phyloP scores from a whole-genome alignment of 2,113 vertebrate species.

The Cheilinus undulatus region DNA sequence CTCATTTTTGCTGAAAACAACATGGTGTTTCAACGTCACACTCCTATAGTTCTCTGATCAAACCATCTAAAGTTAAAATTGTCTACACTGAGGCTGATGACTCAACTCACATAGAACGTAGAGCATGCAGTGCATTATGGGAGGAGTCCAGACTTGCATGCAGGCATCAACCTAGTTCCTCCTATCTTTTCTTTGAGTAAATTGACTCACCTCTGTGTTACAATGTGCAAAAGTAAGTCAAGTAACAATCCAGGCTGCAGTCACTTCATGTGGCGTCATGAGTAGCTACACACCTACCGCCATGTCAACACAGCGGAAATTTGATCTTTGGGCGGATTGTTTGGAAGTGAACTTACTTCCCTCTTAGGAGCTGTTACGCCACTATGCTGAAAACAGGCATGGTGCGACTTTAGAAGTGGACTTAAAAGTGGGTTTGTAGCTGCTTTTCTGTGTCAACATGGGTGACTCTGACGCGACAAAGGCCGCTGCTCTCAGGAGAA shows the following conservation, averaged over 20 bases:
- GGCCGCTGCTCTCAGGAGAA: constrained; percentile 42
- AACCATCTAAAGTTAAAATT: no score
- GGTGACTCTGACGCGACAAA: constrained; percentile 32
- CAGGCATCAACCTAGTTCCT: not conserved
- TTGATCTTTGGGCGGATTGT: constrained; percentile 39
- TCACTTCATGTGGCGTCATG: constrained; percentile 10
- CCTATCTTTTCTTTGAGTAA: not conserved
- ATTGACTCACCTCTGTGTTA: constrained; percentile 26
- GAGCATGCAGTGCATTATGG: no score
- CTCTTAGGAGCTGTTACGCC: not conserved
- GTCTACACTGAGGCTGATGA: no score
- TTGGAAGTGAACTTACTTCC: constrained; percentile 30
- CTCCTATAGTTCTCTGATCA: no score
- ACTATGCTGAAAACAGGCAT: constrained; percentile 22
- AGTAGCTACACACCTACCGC: constrained; percentile 21
- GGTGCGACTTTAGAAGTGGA: not conserved
- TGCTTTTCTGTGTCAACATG: constrained; percentile 45
- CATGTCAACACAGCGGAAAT: constrained; percentile 24
- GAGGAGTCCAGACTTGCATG: not conserved
- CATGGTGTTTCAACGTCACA: no score
- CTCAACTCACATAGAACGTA: no score
- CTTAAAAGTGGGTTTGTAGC: not conserved
- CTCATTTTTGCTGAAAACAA: no score
- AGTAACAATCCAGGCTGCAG: not conserved
- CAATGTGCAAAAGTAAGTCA: not conserved